A percentile compares a stretch with the other conserved stretches of the same genome.
These are phyloP conservation scores for Rhyacophila evoluta DNA, from an alignment of 2,888 invertebrate genomes.

Conservation along the genomic window DNA sequence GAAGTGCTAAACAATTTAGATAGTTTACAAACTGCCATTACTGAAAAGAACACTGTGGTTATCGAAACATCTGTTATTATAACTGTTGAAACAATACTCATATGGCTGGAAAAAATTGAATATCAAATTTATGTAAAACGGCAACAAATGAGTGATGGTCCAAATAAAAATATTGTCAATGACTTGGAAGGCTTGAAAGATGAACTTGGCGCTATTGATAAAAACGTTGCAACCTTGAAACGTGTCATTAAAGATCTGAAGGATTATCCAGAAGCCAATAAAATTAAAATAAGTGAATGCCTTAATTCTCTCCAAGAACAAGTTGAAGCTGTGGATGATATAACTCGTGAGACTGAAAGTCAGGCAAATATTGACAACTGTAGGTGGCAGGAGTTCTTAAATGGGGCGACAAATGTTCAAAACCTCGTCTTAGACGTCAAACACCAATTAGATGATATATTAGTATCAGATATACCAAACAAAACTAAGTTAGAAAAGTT, in stretches of 20 bases:
- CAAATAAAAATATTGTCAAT: constrained; percentile 72
- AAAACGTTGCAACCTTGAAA: constrained; percentile 75
- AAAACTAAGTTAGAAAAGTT: constrained; percentile 76
- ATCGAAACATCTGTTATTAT: constrained; percentile 80
- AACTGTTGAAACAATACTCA: constrained; percentile 84
- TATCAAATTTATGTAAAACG: constrained; percentile 77
- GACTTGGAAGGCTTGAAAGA: constrained; percentile 74
- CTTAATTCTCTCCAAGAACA: constrained; percentile 75
- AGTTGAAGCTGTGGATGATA: constrained; percentile 77
- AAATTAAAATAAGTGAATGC: constrained; percentile 68
- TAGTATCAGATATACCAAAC: constrained; percentile 75
- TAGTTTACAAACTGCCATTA: constrained; percentile 71
- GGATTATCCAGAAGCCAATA: constrained; percentile 61
- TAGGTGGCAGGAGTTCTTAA: constrained; percentile 79
- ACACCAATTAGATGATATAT: constrained; percentile 69
- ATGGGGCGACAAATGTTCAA: constrained; percentile 72
- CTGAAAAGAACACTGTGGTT: constrained; percentile 69
- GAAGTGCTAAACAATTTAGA: constrained; percentile 74
- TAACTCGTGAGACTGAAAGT: constrained; percentile 72
- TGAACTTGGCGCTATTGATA: constrained; percentile 76
- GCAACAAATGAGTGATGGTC: constrained; percentile 71
- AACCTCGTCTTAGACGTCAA: constrained; percentile 67
- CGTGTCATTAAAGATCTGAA: constrained; percentile 65
- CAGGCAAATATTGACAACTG: constrained; percentile 60
- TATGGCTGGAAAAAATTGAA: constrained; percentile 88